phyloP scores from a whole-genome alignment of 2,888 invertebrate species.

The Stenoptilia bipunctidactyla region DNA sequence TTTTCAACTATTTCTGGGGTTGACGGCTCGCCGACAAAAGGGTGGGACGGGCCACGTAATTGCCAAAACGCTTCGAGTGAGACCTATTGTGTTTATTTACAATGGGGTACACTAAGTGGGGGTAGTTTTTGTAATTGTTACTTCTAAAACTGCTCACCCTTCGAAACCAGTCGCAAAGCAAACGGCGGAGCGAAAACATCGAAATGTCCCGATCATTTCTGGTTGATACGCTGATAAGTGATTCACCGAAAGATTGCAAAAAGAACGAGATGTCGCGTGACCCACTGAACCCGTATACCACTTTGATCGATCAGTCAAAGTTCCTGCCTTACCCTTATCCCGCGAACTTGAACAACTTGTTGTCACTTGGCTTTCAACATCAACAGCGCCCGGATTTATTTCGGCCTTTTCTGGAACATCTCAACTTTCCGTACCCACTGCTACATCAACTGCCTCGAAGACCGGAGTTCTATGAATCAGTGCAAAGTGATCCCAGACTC shows the following conservation, averaged over 20 bases:
- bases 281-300: slow-evolving; percentile 43
- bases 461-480: slow-evolving; percentile 35
- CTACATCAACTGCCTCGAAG: slow-evolving; percentile 53
- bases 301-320: slow-evolving; percentile 49
- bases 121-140: slow-evolving; percentile 70
- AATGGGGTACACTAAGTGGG: slow-evolving; percentile 67
- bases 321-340: slow-evolving; percentile 75
- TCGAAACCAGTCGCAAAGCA: slow-evolving; percentile 39
- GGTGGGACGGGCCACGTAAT: slow-evolving; percentile 69
- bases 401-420: slow-evolving; percentile 56
- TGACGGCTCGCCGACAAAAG: slow-evolving; percentile 64
- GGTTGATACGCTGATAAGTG: slow-evolving; percentile 83
- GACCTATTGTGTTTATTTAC: slow-evolving; percentile 64
- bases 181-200: slow-evolving; percentile 27
- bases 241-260: slow-evolving; percentile 60
- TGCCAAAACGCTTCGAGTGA: slow-evolving; percentile 69
- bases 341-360: slow-evolving; percentile 74
- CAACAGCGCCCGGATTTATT: slow-evolving; percentile 65
- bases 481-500: slow-evolving; percentile 30
- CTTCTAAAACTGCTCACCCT: slow-evolving; percentile 41
- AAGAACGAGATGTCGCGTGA: slow-evolving; percentile 48
- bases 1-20: slow-evolving; percentile 54
- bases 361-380: slow-evolving; percentile 75
- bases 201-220: slow-evolving; percentile 85
- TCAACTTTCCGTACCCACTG: slow-evolving; percentile 52